Base-by-base conservation (phyloP, 2,888 invertebrate genomes). In the Micoletzkya japonica region DNA sequence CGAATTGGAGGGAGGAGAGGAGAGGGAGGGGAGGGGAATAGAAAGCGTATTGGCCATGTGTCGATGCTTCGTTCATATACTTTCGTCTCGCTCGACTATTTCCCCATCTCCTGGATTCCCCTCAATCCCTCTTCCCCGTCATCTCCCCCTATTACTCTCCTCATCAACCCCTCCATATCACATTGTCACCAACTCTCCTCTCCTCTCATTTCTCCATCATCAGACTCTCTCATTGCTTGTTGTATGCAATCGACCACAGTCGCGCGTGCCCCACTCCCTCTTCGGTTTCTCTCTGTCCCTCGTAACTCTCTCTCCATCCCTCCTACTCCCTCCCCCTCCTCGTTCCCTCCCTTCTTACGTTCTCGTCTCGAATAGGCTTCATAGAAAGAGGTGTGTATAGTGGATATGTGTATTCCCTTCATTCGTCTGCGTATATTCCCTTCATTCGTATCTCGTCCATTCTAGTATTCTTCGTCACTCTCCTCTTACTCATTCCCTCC, bases 51-150 rank as follows among this genome's bases (percentile, higher is more conserved):
- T 44, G 20, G 10, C 14, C 20, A 44, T 44, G 44, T 44, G 44
- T 44, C 44, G n/a, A n/a, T n/a, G n/a, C n/a, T n/a, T n/a, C n/a
- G n/a, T n/a, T n/a, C n/a, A n/a, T n/a, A n/a, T n/a, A n/a, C n/a
- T n/a, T n/a, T n/a, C n/a, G n/a, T n/a, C n/a, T n/a, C n/a, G n/a
- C n/a, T n/a, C n/a, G n/a, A n/a, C n/a, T n/a, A n/a, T n/a, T n/a
- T n/a, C n/a, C n/a, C n/a, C n/a, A 68, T 68, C 37, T 44, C 56
- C 44, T 36, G 54, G 56, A 36, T 39, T 30, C 37, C 58, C 32
- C 56, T 54, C 59, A 59, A 26, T 52, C 28, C 32, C 54, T 34
- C 56, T 54, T 64, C 44, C 67, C 61, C 61, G 39, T 52, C 58
- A 56, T 60, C 56, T 34, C 64, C 60, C 59, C 24, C 36, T 32